These are phyloP conservation scores for Coturnix japonica DNA, from an alignment of 2,113 vertebrate genomes.

Conservation along the genomic window DNA sequence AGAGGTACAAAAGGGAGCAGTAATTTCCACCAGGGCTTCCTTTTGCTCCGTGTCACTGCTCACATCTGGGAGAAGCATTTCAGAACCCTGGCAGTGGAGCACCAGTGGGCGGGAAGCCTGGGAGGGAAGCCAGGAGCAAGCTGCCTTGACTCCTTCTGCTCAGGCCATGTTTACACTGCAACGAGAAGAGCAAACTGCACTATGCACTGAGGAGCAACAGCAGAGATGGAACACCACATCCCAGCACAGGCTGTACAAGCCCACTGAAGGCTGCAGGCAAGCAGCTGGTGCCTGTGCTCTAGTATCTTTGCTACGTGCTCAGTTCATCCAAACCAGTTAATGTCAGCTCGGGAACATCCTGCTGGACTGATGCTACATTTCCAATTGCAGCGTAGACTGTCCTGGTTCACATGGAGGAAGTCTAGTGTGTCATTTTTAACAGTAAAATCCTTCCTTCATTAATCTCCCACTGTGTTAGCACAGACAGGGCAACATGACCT, in stretches of 20 bases:
- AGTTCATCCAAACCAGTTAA: not conserved
- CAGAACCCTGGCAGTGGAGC: not conserved
- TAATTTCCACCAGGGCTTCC: not conserved
- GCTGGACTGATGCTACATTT: not conserved
- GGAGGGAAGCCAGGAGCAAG: not conserved
- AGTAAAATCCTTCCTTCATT: constrained; percentile 61
- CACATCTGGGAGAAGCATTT: not conserved
- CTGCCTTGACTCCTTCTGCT: not conserved
- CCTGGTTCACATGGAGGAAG: not conserved
- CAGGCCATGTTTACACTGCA: not conserved
- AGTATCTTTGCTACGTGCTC: rapidly evolving
- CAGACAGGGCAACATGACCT: constrained; percentile 45
- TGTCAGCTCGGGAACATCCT: not conserved
- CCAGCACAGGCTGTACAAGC: not conserved
- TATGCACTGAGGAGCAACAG: not conserved
- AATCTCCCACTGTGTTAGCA: constrained; percentile 43
- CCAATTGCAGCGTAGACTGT: not conserved
- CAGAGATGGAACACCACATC: not conserved
- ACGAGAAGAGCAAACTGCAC: rapidly evolving
- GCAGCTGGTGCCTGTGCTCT: not conserved
- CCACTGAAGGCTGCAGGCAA: not conserved
- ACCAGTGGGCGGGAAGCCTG: rapidly evolving
- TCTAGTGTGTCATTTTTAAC: constrained; percentile 43
- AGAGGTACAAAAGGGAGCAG: not conserved
- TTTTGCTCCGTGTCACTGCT: not conserved